These are phyloP conservation scores for Apodemus sylvaticus DNA, from an alignment of 2,113 vertebrate species.

Conservation along the genomic window DNA sequence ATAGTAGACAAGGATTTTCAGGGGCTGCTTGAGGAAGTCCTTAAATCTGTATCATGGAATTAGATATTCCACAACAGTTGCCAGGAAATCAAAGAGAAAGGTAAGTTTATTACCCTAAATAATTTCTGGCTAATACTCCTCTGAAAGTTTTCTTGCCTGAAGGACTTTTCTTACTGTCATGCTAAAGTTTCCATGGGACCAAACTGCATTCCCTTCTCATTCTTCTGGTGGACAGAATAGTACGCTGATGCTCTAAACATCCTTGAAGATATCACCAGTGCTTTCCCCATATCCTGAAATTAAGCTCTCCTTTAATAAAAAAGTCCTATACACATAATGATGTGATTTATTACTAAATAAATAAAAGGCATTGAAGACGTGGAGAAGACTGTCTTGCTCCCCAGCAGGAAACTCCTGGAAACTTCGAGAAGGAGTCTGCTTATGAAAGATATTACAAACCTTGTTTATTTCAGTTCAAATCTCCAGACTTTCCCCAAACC, in stretches of 20 bases:
- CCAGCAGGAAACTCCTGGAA: accelerated
- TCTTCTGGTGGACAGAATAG: neutral
- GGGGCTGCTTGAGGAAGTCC: no score
- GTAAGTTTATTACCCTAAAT: no score
- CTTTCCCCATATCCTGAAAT: accelerated
- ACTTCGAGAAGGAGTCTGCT: accelerated
- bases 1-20: accelerated
- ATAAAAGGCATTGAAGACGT: neutral
- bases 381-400: neutral
- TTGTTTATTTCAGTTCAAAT: neutral
- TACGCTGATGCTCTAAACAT: neutral
- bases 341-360: neutral
- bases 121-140: neutral
- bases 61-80: neutral
- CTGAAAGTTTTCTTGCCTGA: no score
- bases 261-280: neutral
- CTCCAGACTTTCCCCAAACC: neutral
- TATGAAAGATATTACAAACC: accelerated
- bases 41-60: neutral
- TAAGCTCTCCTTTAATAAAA: neutral
- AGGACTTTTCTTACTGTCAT: neutral
- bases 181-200: neutral
- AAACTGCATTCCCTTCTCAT: neutral
- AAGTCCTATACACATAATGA: accelerated
- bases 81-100: neutral